Conservation (phyloP, 2,797 vertebrate species). For the Intellagama lesueurii region DNA sequence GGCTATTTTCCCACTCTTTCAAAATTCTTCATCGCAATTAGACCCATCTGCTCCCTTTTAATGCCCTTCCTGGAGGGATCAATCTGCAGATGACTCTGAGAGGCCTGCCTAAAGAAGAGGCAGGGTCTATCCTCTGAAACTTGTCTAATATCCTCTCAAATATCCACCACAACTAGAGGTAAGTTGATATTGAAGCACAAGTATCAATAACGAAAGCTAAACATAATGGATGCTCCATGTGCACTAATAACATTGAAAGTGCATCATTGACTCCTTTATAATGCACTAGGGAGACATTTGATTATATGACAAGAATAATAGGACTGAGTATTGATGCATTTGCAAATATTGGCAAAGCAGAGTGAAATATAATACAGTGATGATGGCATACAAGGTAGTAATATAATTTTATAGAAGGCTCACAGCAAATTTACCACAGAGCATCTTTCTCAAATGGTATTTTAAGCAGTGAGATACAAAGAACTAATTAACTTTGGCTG, state of each 20-base stretch:
- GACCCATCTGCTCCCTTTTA: conserved; percentile 42
- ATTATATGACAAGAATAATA: conserved; percentile 57
- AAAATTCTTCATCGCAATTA: conserved; percentile 52
- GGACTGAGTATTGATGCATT: conserved; percentile 41
- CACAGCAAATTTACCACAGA: neutral
- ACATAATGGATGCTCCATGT: conserved; percentile 60
- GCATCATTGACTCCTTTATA: conserved; percentile 57
- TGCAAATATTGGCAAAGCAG: conserved; percentile 56
- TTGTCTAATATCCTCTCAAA: conserved; percentile 21
- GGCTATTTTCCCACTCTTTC: conserved; percentile 43
- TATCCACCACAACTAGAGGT: conserved; percentile 48
- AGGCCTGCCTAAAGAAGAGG: conserved; percentile 20
- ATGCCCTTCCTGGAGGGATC: conserved; percentile 47
- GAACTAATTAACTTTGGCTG: conserved; percentile 32
- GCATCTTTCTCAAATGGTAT: conserved; percentile 36
- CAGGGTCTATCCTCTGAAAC: conserved; percentile 29
- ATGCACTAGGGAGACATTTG: conserved; percentile 62
- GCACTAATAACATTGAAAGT: conserved; percentile 58
- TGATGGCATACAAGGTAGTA: conserved; percentile 49
- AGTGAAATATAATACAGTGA: conserved; percentile 60
- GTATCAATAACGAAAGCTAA: conserved; percentile 14
- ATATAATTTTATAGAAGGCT: conserved; percentile 46
- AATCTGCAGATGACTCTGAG: conserved; percentile 52
- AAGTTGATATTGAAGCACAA: conserved; percentile 37
- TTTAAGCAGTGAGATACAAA: conserved; percentile 36